Evolutionary conservation across 1,140 invertebrate genomes (phyloP).

Genomic region (Centruroides sculpturatus): DNA sequence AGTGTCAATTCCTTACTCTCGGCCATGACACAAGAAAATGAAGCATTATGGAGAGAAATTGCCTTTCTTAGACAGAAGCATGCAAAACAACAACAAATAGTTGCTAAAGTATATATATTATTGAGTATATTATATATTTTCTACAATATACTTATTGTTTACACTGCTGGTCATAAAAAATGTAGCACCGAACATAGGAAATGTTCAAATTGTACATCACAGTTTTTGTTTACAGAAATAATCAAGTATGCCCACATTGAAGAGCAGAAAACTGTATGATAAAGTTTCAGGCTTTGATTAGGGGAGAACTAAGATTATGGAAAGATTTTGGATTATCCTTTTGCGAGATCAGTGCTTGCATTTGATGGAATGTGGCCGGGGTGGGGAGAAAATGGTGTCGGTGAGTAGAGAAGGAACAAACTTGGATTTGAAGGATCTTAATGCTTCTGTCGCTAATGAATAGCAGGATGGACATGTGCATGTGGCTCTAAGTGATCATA

Average conservation of each 20-base stretch:
- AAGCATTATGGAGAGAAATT: constrained; percentile 87
- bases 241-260: constrained; percentile 19
- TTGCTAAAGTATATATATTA: constrained; percentile 93
- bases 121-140: constrained; percentile 50
- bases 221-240: too few relatives aligned
- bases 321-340: not conserved
- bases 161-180: not conserved
- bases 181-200: too few relatives aligned
- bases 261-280: constrained; percentile 25
- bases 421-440: not conserved
- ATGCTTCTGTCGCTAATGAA: not conserved
- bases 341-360: not conserved
- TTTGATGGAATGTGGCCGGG: not conserved
- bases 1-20: constrained; percentile 69
- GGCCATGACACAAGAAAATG: constrained; percentile 89
- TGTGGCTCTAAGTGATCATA: not conserved
- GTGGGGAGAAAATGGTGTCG: not conserved
- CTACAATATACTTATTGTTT: not conserved
- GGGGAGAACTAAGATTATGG: not conserved
- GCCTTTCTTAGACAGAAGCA: constrained; percentile 83
- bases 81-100: constrained; percentile 90
- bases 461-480: not conserved
- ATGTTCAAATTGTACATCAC: too few relatives aligned
- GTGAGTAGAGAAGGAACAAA: not conserved
- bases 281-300: not conserved